Conservation (phyloP, 2,113 vertebrate genomes). For the Chaenocephalus aceratus region DNA sequence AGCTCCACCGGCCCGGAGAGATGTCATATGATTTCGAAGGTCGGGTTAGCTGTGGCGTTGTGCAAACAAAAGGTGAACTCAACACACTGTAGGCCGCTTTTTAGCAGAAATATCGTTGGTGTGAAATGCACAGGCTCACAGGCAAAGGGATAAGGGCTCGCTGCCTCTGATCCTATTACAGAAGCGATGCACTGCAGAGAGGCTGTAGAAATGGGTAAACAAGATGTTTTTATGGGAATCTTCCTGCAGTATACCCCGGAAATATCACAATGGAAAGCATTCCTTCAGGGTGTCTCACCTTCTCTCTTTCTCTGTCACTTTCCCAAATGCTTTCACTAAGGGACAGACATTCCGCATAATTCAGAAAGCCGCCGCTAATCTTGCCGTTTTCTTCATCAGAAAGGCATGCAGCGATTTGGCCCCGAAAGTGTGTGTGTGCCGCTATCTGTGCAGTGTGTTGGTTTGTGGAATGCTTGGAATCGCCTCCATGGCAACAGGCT, state of each 20-base stretch:
- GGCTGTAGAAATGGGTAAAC: slow-evolving; percentile 50
- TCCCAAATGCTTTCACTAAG: slow-evolving; percentile 42
- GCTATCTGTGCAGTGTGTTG: slow-evolving; percentile 58
- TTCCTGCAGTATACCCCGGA: background rate
- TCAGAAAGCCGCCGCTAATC: slow-evolving; percentile 49
- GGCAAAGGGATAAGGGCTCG: slow-evolving; percentile 53
- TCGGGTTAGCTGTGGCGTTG: slow-evolving; percentile 21
- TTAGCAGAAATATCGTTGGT: slow-evolving; percentile 17
- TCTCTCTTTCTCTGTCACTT: background rate
- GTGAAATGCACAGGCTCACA: slow-evolving; percentile 7
- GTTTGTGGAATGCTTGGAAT: slow-evolving; percentile 79
- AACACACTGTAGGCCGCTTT: slow-evolving; percentile 10
- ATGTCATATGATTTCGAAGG: slow-evolving; percentile 41
- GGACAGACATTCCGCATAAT: slow-evolving; percentile 41
- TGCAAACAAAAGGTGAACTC: slow-evolving; percentile 53
- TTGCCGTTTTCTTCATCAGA: slow-evolving; percentile 54
- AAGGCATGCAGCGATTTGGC: slow-evolving; percentile 46
- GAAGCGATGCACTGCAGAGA: slow-evolving; percentile 36
- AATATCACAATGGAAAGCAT: slow-evolving; percentile 33
- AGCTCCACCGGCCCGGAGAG: slow-evolving; percentile 5
- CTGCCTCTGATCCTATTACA: slow-evolving; percentile 67
- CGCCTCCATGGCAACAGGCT: slow-evolving; percentile 72
- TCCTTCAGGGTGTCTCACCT: slow-evolving; percentile 44
- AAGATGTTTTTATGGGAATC: slow-evolving; percentile 42
- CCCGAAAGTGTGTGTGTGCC: slow-evolving; percentile 39